Base-by-base conservation (phyloP, 2,113 vertebrate species). In the Motacilla alba region DNA sequence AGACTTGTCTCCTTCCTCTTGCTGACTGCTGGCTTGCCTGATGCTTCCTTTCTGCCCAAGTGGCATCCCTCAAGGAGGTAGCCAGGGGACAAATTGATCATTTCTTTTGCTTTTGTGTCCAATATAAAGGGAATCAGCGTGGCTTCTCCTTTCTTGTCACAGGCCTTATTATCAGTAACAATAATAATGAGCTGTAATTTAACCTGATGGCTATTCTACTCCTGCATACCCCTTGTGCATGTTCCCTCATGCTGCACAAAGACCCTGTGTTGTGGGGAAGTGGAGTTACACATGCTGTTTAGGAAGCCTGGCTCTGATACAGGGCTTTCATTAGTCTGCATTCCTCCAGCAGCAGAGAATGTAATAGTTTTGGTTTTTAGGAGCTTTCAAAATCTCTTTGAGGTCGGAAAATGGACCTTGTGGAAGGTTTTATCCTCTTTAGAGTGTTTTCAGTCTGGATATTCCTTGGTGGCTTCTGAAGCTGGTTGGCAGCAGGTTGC, bases 51-150 rank as follows among this genome's bases (percentile, higher is more conserved):
- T 92, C 28, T 31, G 22, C 46, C 81, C 47, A 91, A 87, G 78
- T 85, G 74, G 46, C 67, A 22, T 95, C 73, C 77, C 87, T 85
- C 74, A 62, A 44, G 80, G 90, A 89, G 50, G 66, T 35, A 93
- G 85, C 55, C 39, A 56, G 39, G 63, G 88, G 47, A 92, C 70
- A 94, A 97, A 97, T 84, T 64, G 83, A 74, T 93, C 1, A 26
- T 56, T 97, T 84, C 28, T 90, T 79, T 79, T 82, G 63, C 91
- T 85, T 94, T 94, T 97, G 72, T 96, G 43, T 43, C 43, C 22
- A 5, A 37, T 83, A 58, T 79, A 91, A 95, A 95, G 62, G 15
- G 63, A 35, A 47, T 78, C 82, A 87, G 87, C 44, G 2, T 89
- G 90, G 62, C 53, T 92, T 75, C 68, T 83, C 27, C 47, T 79